Base-by-base conservation (phyloP, 2,797 vertebrate species). In the Parauchenoglanis punctatus region DNA sequence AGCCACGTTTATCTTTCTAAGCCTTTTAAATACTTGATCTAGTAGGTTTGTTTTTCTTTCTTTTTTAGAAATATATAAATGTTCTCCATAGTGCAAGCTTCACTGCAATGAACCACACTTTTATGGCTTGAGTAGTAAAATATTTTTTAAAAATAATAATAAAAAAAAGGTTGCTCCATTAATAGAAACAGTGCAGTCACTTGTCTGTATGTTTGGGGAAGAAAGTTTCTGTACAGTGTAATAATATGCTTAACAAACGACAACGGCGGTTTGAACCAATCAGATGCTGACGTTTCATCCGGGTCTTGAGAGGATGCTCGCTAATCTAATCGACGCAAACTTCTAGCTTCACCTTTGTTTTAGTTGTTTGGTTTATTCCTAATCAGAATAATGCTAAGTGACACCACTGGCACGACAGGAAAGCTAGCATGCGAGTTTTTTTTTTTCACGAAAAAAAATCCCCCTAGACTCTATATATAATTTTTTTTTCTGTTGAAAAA, bases 31-130 rank as follows among this genome's bases (percentile, higher is more conserved):
- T 56, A 59, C 4, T 23, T 59, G 18, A 18, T 44, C 56, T 25
- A 25, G 5, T 44, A 65, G 2, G 40, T 1, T 61, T 15, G 5
- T 61, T 40, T 80, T 59, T 7, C 12, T 81, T 59, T n/a, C 46
- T 46, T 75, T 73, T 17, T 67, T 63, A 1, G 25, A 54, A 12
- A 54, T 23, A 8, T 13, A 25, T 59, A 81, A 46, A 63, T 46
- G 35, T 61, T 81, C 58, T 63, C 58, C 35, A 81, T 63, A 63
- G 78, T 63, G 23, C 40, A 63, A 63, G 59, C 23, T 46, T 81
- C 13, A 15, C 31, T 81, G 40, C 80, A 35, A 58, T 18, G 12
- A 54, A 52, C 11, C 0, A 25, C 31, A 40, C 25, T 63, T 65
- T 63, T 65, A 63, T n/a, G 23, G 35, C n/a, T 63, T 63, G 63